Percentiles rank a stretch among this genome's conserved stretches.
Evolutionary conservation across 2,797 vertebrate species (phyloP).

Genomic region (Danio aesculapii): DNA sequence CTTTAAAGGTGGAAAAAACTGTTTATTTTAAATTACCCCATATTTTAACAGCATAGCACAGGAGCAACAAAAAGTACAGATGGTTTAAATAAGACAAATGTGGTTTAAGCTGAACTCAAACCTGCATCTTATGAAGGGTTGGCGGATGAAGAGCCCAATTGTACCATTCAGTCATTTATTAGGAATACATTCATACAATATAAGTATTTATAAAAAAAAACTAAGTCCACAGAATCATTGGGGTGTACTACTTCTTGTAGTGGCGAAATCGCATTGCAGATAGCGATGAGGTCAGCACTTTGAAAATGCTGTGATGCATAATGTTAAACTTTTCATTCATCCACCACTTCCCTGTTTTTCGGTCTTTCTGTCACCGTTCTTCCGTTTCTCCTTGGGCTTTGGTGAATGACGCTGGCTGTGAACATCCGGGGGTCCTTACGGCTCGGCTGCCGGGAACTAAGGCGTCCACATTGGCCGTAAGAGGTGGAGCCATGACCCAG

Average conservation of each 20-base stretch:
- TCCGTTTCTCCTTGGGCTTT: conserved; percentile 21
- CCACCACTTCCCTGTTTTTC: conserved; percentile 37
- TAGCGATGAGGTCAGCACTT: conserved; percentile 11
- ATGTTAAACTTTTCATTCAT: conserved; percentile 34
- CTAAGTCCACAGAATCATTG: not conserved
- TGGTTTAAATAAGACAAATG: not conserved
- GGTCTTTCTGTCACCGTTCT: not conserved
- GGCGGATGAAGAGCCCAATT: not conserved
- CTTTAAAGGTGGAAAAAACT: no score
- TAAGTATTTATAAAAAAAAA: conserved; percentile 1
- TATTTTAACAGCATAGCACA: no score
- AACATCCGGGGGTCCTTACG: conserved; percentile 60
- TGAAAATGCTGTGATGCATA: conserved; percentile 27
- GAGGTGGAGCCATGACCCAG: conserved; percentile 59
- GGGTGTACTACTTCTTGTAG: not conserved
- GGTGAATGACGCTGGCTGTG: conserved; percentile 36
- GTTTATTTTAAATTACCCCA: not conserved
- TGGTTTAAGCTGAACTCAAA: not conserved
- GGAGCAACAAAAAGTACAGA: not conserved
- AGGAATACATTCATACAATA: no score
- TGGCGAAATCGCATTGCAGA: conserved; percentile 3
- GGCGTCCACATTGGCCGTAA: conserved; percentile 59
- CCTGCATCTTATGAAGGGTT: not conserved
- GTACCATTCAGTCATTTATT: not conserved
- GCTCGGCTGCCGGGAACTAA: conserved; percentile 58